Base-by-base conservation (phyloP, 2,113 vertebrate genomes). In the Odocoileus virginianus region DNA sequence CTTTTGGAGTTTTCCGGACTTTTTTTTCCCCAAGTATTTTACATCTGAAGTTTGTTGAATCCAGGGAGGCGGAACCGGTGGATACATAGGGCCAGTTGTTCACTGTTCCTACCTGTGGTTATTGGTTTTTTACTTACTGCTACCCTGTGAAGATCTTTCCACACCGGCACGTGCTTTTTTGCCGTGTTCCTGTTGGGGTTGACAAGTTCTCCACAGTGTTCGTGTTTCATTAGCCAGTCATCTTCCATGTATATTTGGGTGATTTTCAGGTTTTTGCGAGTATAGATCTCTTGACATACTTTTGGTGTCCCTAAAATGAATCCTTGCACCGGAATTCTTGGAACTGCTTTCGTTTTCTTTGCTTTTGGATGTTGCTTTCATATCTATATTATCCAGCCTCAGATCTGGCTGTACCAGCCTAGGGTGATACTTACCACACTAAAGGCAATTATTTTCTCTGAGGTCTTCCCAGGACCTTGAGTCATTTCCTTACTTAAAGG, bases 201-300 rank as follows among this genome's bases (percentile, higher is more conserved):
- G 50, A 60, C 50, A 0, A 17, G 60, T 4, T 14, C 30, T 23
- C 21, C 40, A 1, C 14, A 14, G 25, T 23, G 1, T 6, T 6
- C 13, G 14, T 23, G 14, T 45, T 28, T 30, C 1, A 19, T 30
- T 15, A 36, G 43, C 58, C 83, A 33, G 36, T 13, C 83, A 2
- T 15, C 83, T 76, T 12, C 78, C 13, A 5, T 23, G 57, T 74
- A 1, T 27, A 8, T 86, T 27, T 92, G 60, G 86, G 64, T 12
- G 19, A 30, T 81, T 89, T 64, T 67, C 64, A 36, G 79, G 89
- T 23, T 61, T 58, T 55, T 17, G 21, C 33, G 52, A 15, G n/a
- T 36, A 36, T 36, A 28, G 54, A 21, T 60, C 47, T 52, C 36
- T 36, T 61, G 85, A n/a, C 1, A 1, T 5, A 55, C 55, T 30